Evolutionary conservation across 2,797 vertebrate species (phyloP).

Genomic region (Urosaurus nigricauda): DNA sequence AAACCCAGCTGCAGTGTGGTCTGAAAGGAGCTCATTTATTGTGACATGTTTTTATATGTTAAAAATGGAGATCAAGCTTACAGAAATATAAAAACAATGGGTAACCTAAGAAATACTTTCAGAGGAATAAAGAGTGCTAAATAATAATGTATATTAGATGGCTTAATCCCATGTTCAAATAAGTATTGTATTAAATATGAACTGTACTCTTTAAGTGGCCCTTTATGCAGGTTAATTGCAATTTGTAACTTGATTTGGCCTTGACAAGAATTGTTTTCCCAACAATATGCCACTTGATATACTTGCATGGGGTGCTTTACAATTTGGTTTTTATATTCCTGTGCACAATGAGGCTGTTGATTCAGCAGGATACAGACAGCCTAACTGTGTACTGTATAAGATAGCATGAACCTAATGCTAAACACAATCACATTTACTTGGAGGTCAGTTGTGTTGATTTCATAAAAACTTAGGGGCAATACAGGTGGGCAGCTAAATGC

Average conservation of each 20-base stretch:
- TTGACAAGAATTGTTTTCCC: not conserved
- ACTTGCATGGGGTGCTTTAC: not conserved
- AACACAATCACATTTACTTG: not conserved
- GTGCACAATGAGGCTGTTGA: not conserved
- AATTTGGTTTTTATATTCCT: not conserved
- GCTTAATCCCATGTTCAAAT: slow-evolving; percentile 35
- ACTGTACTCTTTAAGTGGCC: not conserved
- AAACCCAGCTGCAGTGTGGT: rapidly evolving
- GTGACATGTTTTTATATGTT: not conserved
- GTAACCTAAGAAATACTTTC: slow-evolving; percentile 4
- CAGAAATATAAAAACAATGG: not conserved
- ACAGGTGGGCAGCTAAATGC: too few relatives aligned
- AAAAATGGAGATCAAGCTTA: not conserved
- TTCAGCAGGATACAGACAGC: not conserved
- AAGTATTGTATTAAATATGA: slow-evolving; percentile 38
- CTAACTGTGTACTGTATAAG: not conserved
- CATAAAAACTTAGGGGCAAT: not conserved
- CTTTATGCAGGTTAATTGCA: not conserved
- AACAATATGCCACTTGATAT: slow-evolving; percentile 22
- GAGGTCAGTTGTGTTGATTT: not conserved
- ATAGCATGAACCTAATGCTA: not conserved
- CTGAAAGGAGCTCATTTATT: slow-evolving; percentile 45
- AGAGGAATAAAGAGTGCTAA: not conserved
- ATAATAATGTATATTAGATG: not conserved
- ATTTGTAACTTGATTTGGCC: not conserved